Base-by-base conservation (phyloP, 2,113 vertebrate genomes). In the Meriones unguiculatus region DNA sequence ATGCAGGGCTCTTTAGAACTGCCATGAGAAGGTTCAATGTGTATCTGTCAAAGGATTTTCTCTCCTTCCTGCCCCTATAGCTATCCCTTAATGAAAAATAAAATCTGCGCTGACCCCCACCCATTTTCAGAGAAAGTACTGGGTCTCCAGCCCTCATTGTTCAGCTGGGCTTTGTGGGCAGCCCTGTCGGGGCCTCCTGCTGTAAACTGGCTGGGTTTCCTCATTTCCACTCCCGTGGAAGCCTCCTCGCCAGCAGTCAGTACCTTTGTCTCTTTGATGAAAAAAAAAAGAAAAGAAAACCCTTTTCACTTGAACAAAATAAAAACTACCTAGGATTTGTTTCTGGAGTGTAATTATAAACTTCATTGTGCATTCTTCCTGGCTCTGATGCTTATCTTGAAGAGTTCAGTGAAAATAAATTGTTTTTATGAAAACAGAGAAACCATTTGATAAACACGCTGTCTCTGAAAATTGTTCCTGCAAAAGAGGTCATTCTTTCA, bases 371-470 rank as follows among this genome's bases (percentile, higher is more conserved):
- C 97, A 98, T 98, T 98, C 97, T 98, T 98, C 97, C 98, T 97
- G 98, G 98, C 98, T 98, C 98, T 97, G 98, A 92, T 98, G 97
- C 98, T 98, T 98, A 99, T 98, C 98, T 98, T 96, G 97, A 98
- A 97, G 98, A 98, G 98, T 98, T 99, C 98, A 98, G 98, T 97
- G 98, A 98, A 98, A 98, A 98, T 98, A 98, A 98, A 99, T 99
- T 99, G 98, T 98, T 98, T 99, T 98, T 98, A 98, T 98, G 98
- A 98, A 98, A 98, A 97, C 97, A 98, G 98, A 98, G 98, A 98
- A 98, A 97, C 98, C 97, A 96, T 98, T 98, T 98, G 98, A 98
- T 98, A 98, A 98, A 98, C 98, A 98, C 32, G 59, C 97, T 96
- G 97, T 98, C 98, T 98, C 98, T 98, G 98, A 98, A 98, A 98